Percentiles rank a stretch among this genome's conserved stretches.
Conservation (phyloP, 2,888 invertebrate genomes). For the Anoncus sp. region DNA sequence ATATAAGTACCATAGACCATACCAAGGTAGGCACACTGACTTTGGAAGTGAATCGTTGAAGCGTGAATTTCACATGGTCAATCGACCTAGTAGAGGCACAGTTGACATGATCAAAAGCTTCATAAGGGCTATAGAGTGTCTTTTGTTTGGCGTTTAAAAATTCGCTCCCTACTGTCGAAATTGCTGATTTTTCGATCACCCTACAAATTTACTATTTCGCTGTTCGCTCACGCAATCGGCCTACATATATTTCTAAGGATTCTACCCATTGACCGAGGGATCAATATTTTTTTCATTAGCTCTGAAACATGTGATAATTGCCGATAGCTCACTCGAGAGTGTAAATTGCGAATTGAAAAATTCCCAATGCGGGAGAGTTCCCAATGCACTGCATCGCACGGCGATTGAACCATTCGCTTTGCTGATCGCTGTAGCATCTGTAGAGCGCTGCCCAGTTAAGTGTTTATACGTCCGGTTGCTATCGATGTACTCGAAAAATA, state of each 20-base stretch:
- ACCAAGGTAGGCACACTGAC: neutral
- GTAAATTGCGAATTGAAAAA: no score
- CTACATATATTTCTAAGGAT: no score
- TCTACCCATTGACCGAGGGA: neutral
- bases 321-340: no score
- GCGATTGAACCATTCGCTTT: no score
- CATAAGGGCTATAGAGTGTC: constrained; percentile 10
- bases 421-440: no score
- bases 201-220: constrained; percentile 28
- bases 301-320: neutral
- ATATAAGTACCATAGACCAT: no score
- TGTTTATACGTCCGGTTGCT: no score
- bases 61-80: constrained; percentile 40
- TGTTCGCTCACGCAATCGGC: constrained; percentile 15
- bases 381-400: no score
- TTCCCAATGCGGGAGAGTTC: no score
- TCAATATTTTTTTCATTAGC: neutral
- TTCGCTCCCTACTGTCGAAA: constrained; percentile 5
- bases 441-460: no score
- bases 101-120: constrained; percentile 36
- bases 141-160: constrained; percentile 27
- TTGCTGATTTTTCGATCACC: constrained; percentile 21
- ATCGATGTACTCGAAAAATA: no score
- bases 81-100: constrained; percentile 4
- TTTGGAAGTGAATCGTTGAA: constrained; percentile 14